Conservation (phyloP, 2,888 invertebrate genomes). For the Parnassius glacialis region DNA sequence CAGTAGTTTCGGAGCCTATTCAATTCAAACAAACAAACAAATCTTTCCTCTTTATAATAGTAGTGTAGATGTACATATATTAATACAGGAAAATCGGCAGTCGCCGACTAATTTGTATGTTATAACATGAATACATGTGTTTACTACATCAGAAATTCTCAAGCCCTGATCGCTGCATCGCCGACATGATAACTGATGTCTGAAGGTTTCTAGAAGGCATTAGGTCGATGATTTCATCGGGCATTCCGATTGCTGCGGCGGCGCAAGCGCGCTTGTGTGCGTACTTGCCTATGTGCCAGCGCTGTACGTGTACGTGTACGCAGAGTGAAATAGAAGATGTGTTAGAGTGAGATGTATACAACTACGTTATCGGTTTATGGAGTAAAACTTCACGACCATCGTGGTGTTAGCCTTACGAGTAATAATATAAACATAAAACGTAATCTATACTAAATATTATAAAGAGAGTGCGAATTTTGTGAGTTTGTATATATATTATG, state of each 20-base stretch:
- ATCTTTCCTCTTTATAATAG: too few relatives aligned
- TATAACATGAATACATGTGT: too few relatives aligned
- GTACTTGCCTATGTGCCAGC: not conserved
- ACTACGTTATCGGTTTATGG: not conserved
- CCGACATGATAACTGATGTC: not conserved
- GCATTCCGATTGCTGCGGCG: constrained; percentile 16
- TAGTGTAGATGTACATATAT: too few relatives aligned
- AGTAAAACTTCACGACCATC: not conserved
- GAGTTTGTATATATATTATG: too few relatives aligned
- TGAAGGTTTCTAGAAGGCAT: constrained; percentile 12
- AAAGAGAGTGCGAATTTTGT: too few relatives aligned
- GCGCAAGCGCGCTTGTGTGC: not conserved
- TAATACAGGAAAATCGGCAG: too few relatives aligned
- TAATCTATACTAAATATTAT: not conserved
- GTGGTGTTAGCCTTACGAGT: not conserved
- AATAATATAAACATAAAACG: not conserved
- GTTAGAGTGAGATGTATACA: not conserved
- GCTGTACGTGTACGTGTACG: not conserved
- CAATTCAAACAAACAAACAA: too few relatives aligned
- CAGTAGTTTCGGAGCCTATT: too few relatives aligned
- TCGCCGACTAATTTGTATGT: too few relatives aligned
- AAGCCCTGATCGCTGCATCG: not conserved
- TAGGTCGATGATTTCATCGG: constrained; percentile 13
- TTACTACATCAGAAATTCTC: too few relatives aligned
- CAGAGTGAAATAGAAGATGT: not conserved